Conservation (phyloP, 2,113 vertebrate species). For the Paraplagusia blochii region DNA sequence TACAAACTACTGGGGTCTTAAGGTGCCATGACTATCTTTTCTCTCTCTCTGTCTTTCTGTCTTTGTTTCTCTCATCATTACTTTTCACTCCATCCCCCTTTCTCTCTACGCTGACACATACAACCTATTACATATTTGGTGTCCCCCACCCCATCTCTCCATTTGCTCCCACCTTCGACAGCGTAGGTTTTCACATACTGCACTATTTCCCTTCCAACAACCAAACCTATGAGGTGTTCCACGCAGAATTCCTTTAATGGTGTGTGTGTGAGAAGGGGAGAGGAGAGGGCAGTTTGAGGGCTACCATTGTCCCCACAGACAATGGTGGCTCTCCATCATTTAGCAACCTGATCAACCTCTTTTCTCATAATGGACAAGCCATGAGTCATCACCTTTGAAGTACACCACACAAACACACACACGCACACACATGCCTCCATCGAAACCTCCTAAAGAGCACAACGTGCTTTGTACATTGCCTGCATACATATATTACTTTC, state of each 20-base stretch:
- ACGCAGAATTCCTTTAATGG: constrained; percentile 36
- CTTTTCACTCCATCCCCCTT: constrained; percentile 27
- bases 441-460: constrained; percentile 3
- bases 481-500: too few species aligned
- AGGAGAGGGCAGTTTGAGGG: constrained; percentile 51
- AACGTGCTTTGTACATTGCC: not conserved
- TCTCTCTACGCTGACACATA: constrained; percentile 64
- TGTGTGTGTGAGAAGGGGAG: constrained; percentile 18
- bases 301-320: constrained; percentile 70
- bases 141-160: constrained; percentile 10
- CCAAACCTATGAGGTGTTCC: constrained; percentile 22
- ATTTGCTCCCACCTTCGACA: too few species aligned
- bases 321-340: constrained; percentile 75
- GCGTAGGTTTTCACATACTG: too few species aligned
- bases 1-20: constrained; percentile 32
- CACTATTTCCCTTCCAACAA: constrained; percentile 41
- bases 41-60: constrained; percentile 10
- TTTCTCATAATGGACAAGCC: constrained; percentile 68
- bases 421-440: constrained; percentile 6
- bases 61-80: constrained; percentile 14
- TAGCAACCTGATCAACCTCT: constrained; percentile 77
- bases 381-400: constrained; percentile 66
- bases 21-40: constrained; percentile 9
- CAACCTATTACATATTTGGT: too few species aligned
- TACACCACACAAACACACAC: constrained; percentile 9